Conservation (phyloP, 2,113 vertebrate species). For the Rhea pennata region DNA sequence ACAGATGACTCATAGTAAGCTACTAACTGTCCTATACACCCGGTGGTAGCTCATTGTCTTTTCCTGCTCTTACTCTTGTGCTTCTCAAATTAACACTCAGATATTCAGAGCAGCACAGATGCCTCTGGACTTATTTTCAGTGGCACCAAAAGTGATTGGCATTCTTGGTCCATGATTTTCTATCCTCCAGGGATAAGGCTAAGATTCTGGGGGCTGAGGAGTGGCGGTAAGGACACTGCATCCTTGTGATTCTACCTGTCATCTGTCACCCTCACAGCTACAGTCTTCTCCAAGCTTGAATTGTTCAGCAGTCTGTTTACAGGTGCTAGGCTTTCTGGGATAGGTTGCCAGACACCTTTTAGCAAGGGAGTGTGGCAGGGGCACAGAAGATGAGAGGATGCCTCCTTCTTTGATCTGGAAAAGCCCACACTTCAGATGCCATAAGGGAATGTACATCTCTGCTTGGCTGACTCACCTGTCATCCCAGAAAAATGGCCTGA, state of each 20-base stretch:
- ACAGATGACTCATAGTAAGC: background rate
- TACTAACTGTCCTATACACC: background rate
- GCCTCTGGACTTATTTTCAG: background rate
- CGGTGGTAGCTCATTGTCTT: background rate
- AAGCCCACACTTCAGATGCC: background rate
- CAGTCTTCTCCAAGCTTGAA: background rate
- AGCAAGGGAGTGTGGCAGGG: background rate
- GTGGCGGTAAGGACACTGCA: background rate
- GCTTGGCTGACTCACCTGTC: constrained; percentile 4
- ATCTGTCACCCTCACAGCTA: background rate
- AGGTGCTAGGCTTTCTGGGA: background rate
- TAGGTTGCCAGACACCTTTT: background rate
- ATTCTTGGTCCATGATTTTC: background rate
- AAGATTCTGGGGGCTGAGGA: background rate
- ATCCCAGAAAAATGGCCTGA: background rate
- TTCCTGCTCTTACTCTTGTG: background rate
- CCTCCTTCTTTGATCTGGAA: background rate
- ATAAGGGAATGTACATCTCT: background rate
- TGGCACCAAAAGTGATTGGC: background rate
- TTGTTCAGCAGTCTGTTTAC: background rate
- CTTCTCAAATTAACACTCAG: background rate
- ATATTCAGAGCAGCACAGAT: background rate
- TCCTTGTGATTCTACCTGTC: background rate
- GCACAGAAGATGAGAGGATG: background rate
- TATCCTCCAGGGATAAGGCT: background rate